phyloP scores from a whole-genome alignment of 2,888 invertebrate genomes.

The Ganaspis brasiliensis region DNA sequence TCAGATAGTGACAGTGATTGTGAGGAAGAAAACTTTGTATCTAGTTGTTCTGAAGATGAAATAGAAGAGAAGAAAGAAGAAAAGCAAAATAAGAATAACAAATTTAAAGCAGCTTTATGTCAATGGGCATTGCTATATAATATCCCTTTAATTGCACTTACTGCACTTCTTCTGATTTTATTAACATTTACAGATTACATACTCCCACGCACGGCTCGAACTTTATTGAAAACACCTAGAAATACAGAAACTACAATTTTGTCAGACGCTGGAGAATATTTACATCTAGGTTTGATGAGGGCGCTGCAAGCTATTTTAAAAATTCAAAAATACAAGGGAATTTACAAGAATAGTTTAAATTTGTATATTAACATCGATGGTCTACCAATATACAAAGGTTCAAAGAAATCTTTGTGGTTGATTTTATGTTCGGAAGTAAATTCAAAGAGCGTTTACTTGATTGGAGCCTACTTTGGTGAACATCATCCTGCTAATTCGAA shows the following conservation, averaged over 20 bases:
- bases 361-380: slow-evolving; percentile 2
- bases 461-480: slow-evolving; percentile 4
- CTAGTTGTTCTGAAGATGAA: background rate
- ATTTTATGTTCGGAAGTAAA: background rate
- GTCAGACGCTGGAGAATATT: background rate
- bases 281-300: background rate
- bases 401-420: background rate
- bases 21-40: background rate
- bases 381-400: background rate
- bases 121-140: background rate
- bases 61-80: background rate
- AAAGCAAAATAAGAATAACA: background rate
- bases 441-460: background rate
- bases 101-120: background rate
- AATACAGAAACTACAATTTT: background rate
- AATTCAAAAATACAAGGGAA: background rate
- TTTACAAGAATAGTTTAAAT: background rate
- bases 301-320: background rate
- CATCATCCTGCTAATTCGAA: background rate
- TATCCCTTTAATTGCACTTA: background rate
- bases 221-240: background rate
- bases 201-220: background rate
- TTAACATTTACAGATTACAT: background rate
- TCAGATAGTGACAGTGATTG: background rate
- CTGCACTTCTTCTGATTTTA: background rate